Base-by-base conservation (phyloP, 1,140 invertebrate genomes). In the Nasonia vitripennis region DNA sequence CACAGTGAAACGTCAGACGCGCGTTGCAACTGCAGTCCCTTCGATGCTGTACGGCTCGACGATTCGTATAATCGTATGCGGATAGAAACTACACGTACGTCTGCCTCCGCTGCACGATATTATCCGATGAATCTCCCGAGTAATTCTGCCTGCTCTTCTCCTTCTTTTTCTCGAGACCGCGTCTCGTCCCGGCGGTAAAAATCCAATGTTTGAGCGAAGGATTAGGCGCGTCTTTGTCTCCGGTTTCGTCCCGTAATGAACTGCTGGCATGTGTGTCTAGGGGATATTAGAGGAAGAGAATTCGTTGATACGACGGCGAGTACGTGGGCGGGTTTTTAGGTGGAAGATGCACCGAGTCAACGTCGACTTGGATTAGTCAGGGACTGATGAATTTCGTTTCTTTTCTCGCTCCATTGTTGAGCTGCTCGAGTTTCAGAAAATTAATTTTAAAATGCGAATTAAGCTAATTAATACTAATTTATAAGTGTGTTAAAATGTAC, bases 181-280 rank as follows among this genome's bases (percentile, higher is more conserved):
- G n/a, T 12, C n/a, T n/a, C 34, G 34, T 37, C n/a, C 10, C 3
- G 78, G 78, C 20, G 4, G 17, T 27, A 73, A 81, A 55, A 73
- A 73, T 73, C 70, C 80, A 23, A 68, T 27, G 67, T 68, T 68
- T 68, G 23, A 68, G 67, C 67, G 23, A 68, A 17, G 67, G 67
- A n/a, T 68, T 68, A 68, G 67, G 67, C 67, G 11, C 17, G 71
- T 51, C 67, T 68, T 27, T 68, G 67, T 68, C 23, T 68, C 67
- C 67, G 67, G 20, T 27, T 70, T 67, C 81, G 79, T 37, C 23
- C 37, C 41, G 79, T 73, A 71, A 73, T 73, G 41, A 81, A 73
- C 41, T 62, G 14, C 10, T 9, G 20, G 79, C 14, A 1, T n/a
- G n/a, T 31, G 17, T 45, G 62, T 45, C 62, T 34, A 12, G 31